phyloP scores from a whole-genome alignment of 2,888 invertebrate species.

The Cyaniris semiargus region DNA sequence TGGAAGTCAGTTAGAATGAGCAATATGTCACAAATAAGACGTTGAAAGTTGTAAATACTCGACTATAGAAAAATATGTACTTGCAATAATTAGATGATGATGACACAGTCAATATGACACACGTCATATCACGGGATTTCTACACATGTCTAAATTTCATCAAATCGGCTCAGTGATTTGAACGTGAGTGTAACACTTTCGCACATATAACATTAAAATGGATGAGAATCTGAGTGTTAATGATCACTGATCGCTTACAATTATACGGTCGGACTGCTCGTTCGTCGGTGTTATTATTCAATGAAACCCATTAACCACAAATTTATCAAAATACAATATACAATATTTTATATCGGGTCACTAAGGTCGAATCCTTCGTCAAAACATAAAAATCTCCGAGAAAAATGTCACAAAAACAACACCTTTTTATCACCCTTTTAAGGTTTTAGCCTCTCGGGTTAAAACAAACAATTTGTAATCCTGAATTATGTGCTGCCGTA shows the following conservation, averaged over 20 bases:
- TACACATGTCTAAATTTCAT: no score
- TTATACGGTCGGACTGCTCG: background rate
- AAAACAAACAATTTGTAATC: slow-evolving; percentile 81
- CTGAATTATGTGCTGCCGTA: slow-evolving; percentile 80
- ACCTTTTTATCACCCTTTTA: slow-evolving; percentile 73
- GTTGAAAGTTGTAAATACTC: background rate
- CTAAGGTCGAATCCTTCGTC: background rate
- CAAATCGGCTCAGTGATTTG: background rate
- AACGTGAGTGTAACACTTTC: no score
- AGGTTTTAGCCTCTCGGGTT: slow-evolving; percentile 74
- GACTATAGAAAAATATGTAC: background rate
- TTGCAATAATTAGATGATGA: background rate
- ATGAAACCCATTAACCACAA: background rate
- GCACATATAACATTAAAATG: background rate
- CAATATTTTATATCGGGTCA: slow-evolving; percentile 10
- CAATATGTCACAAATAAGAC: slow-evolving; percentile 26
- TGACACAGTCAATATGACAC: no score
- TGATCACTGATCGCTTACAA: background rate
- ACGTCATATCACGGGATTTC: no score
- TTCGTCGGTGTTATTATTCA: background rate
- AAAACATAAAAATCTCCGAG: background rate
- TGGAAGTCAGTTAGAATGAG: slow-evolving; percentile 13
- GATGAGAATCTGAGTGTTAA: background rate
- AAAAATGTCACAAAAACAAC: slow-evolving; percentile 15
- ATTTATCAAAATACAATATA: background rate